Evolutionary conservation across 2,888 invertebrate genomes (phyloP), one percentile per base, ranked within the genome.

Genomic region (Polydrusus tereticollis): DNA sequence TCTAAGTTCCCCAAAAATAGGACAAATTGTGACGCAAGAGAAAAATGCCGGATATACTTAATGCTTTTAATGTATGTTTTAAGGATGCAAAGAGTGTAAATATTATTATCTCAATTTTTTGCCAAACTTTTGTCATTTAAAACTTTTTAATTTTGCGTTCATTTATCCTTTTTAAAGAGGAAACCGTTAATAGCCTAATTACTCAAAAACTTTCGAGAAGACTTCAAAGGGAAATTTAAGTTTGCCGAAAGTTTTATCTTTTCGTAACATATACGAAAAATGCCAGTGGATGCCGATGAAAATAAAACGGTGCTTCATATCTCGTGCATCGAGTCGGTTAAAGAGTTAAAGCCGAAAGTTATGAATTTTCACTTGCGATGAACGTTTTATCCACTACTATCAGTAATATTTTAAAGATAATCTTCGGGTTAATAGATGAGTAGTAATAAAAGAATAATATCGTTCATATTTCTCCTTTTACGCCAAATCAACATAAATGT

Each of bases 201-300:
- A 65, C 70, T 59, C 50, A 29, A 59, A 50, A 70, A 64, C 59
- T 70, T 64, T 59, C 16, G 47, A 43, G 20, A 8, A 0, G 59
- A 70, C 64, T 70, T 64, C 70, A 70, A 70, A 70, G 64, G 47
- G 59, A 70, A 70, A 70, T 64, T 70, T 59, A 70, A 64, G 70
- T 70, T 70, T 43, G 63, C 26, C 63, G 18, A 58, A 69, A 64
- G 45, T 55, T 45, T 45, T 45, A 20, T 20, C 20, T 20, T 12
- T 45, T 45, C 20, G 45, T 20, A 10, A 20, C 20, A 47, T 47
- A n/a, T 21, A 47, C 5, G 47, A 1, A 7, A 23, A 21, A 23
- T 2, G n/a, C 4, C 1, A 21, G 23, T 20, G 6, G 21, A n/a
- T 41, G 12, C 6, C 14, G n/a, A 8, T 10, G 26, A 7, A 26